Evolutionary conservation across 2,797 vertebrate species (phyloP), one percentile per base, ranked within the genome.

Genomic region (Rhinichthys osculus): DNA sequence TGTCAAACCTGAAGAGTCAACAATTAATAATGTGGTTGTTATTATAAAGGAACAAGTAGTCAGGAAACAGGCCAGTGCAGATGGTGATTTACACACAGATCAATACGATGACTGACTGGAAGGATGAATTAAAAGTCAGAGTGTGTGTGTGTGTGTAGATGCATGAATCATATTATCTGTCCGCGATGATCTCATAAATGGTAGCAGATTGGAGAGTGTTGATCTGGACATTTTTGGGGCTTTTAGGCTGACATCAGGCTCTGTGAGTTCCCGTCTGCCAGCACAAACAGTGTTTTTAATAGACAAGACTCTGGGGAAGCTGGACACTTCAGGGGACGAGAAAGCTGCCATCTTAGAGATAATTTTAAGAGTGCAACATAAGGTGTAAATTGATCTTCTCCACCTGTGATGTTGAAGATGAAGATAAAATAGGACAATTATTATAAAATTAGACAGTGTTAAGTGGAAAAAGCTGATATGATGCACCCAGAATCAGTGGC

Each of bases 271-370:
- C 64, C 13, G 35, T 87, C 82, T 84, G 44, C 40, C 76, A 79
- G 81, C 64, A 80, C 57, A 86, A 92, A 92, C 74, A 91, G 87
- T 89, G 81, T 81, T 89, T 78, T 91, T 82, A 71, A 89, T 33
- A 79, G 80, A 23, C 30, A 21, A 40, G 73, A 57, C 81, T 81
- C 59, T 40, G 44, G 77, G 17, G 71, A 82, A 80, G 19, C 62
- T 57, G n/a, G 42, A 78, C 17, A 69, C 23, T 78, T 67, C 47
- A 17, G 19, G 52, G 52, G 27, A 23, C 4, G 9, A 44, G 27
- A 62, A 67, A 64, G 35, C 30, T 71, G 78, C 74, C 42, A 44
- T 77, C 47, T 80, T 47, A 76, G 16, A 16, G 42, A 30, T 78
- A 59, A 79, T 83, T 79, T 78, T 80, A 66, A 79, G 44, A 78